Conservation (phyloP, 1,140 invertebrate genomes). For the Drosophila asahinai region DNA sequence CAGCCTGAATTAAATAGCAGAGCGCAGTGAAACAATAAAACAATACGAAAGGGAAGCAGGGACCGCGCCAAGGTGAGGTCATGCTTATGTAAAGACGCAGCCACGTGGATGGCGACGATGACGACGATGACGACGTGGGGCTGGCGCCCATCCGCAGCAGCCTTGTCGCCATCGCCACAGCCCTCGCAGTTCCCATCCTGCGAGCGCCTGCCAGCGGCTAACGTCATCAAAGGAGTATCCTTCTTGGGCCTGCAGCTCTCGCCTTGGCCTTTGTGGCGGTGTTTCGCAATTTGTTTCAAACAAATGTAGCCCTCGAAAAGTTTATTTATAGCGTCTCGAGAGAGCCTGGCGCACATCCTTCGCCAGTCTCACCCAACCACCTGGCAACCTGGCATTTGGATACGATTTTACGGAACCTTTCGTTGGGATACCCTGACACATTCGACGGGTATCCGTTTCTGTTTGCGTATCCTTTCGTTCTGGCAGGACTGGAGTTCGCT, state of each 20-base stretch:
- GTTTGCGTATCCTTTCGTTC: slow-evolving; percentile 39
- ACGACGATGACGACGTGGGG: slow-evolving; percentile 37
- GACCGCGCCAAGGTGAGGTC: slow-evolving; percentile 49
- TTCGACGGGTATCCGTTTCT: slow-evolving; percentile 35
- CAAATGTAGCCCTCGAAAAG: slow-evolving; percentile 27
- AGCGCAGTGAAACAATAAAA: slow-evolving; percentile 16
- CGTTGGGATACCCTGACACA: slow-evolving; percentile 28
- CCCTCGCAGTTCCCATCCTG: slow-evolving; percentile 13
- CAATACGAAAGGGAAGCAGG: slow-evolving; percentile 9
- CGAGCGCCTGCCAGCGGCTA: slow-evolving; percentile 24
- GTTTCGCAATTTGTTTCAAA: slow-evolving; percentile 54
- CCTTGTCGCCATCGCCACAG: slow-evolving; percentile 27
- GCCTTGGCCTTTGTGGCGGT: slow-evolving; percentile 55
- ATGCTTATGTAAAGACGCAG: slow-evolving; percentile 56
- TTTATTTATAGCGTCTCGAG: slow-evolving; percentile 40
- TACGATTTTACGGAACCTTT: slow-evolving; percentile 49
- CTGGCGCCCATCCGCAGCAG: slow-evolving; percentile 45
- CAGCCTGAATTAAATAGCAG: slow-evolving; percentile 16
- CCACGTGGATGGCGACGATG: slow-evolving; percentile 49
- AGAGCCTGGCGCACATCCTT: slow-evolving; percentile 16
- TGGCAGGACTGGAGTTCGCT: background rate
- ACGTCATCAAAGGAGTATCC: slow-evolving; percentile 55
- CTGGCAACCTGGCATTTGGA: slow-evolving; percentile 54
- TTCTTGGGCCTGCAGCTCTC: slow-evolving; percentile 46
- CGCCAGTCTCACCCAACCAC: slow-evolving; percentile 11